Evolutionary conservation across 2,113 vertebrate genomes (phyloP).

Genomic region (Thomomys bottae): DNA sequence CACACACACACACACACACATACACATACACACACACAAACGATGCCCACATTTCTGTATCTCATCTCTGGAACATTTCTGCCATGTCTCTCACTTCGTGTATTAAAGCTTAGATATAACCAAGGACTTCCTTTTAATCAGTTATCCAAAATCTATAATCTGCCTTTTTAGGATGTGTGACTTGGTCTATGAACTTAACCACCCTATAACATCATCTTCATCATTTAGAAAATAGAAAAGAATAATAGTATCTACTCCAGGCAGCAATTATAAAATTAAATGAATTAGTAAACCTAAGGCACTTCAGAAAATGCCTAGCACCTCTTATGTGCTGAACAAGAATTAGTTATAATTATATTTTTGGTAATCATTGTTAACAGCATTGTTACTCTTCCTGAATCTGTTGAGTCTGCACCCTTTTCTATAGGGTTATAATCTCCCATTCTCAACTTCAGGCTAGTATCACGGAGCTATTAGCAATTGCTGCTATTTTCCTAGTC

Average conservation of each 20-base stretch:
- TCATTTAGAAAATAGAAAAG: constrained; percentile 29
- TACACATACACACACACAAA: too few species aligned
- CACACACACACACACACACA: too few species aligned
- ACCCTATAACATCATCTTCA: background rate
- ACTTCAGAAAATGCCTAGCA: constrained; percentile 46
- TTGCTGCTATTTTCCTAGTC: background rate
- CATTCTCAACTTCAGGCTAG: background rate
- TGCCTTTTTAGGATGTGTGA: background rate
- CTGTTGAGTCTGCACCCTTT: background rate
- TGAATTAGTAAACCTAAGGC: constrained; percentile 44
- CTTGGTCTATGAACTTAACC: background rate
- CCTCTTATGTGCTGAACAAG: constrained; percentile 28
- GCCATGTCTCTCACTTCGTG: background rate
- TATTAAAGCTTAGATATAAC: background rate
- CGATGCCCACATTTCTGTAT: background rate
- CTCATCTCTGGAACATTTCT: background rate
- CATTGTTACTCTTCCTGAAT: background rate
- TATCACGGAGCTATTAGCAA: constrained; percentile 17
- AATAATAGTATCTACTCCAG: background rate
- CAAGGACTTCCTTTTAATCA: background rate
- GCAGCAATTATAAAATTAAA: constrained; percentile 32
- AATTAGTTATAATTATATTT: constrained; percentile 29
- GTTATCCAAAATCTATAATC: constrained; percentile 13
- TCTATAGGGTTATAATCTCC: background rate
- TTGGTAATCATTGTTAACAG: constrained; percentile 1